A percentile compares a stretch with the other conserved stretches of the same genome.
phyloP scores from a whole-genome alignment of 2,888 invertebrate genomes.

The Plemyria rubiginata region DNA sequence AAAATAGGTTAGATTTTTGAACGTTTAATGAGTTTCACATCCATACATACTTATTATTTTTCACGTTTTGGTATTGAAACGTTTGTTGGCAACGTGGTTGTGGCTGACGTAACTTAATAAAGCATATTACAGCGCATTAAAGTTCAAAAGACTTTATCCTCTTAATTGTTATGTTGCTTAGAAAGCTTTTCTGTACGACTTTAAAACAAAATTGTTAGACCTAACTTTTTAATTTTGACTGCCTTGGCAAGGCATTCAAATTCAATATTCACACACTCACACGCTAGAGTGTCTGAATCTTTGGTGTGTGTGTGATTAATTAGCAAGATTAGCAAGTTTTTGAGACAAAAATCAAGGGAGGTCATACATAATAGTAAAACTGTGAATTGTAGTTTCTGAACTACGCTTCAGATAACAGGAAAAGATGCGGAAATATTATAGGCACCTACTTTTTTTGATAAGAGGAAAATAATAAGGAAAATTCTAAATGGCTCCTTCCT shows the following conservation, averaged over 20 bases:
- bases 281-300: too few species aligned
- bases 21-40: conserved; percentile 1
- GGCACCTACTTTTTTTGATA: conserved; percentile 10
- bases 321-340: too few species aligned
- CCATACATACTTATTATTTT: background rate
- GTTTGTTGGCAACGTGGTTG: conserved; percentile 5
- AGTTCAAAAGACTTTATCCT: conserved; percentile 9
- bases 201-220: background rate
- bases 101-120: conserved; percentile 6
- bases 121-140: conserved; percentile 12
- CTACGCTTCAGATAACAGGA: conserved; percentile 9
- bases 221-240: background rate
- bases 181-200: background rate
- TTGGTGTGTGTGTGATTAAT: background rate
- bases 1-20: too few species aligned
- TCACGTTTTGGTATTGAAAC: conserved; percentile 5
- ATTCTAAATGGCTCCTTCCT: conserved; percentile 5
- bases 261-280: too few species aligned
- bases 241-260: background rate
- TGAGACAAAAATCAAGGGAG: background rate
- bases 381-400: conserved; percentile 2
- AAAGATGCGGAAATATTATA: conserved; percentile 16
- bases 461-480: conserved; percentile 33
- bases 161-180: conserved; percentile 7
- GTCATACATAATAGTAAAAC: background rate